Percentiles rank a stretch among this genome's conserved stretches.
These are phyloP conservation scores for Microtus montanus DNA, from an alignment of 2,113 vertebrate species.

Conservation along the genomic window DNA sequence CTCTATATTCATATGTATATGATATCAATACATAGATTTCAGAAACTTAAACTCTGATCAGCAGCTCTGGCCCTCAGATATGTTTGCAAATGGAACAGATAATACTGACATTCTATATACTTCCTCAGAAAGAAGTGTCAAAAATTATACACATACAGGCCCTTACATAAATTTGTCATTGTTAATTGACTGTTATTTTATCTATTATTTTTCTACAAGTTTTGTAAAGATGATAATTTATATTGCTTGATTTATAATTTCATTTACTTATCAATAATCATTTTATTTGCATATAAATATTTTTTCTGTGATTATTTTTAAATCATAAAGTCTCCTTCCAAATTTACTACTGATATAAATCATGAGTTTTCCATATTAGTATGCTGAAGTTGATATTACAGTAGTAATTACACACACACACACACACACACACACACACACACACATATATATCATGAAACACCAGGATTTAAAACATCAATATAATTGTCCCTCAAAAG, in stretches of 20 bases:
- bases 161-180: neutral
- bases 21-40: neutral
- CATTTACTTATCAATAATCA: neutral
- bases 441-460: neutral
- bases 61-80: neutral
- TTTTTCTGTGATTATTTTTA: neutral
- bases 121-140: neutral
- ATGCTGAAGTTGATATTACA: neutral
- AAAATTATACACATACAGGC: neutral
- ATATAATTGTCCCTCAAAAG: neutral
- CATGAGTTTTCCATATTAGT: neutral
- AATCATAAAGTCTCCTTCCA: neutral
- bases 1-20: neutral
- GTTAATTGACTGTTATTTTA: neutral
- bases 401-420: neutral
- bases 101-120: neutral
- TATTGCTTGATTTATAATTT: neutral
- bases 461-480: neutral
- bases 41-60: neutral
- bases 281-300: neutral
- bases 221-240: neutral
- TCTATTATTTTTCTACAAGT: neutral
- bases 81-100: too few species aligned
- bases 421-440: too few species aligned
- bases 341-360: neutral